Percentiles rank a stretch among this genome's conserved stretches.
Evolutionary conservation across 2,113 vertebrate species (phyloP).

Genomic region (Neolamprologus tretocephalus): DNA sequence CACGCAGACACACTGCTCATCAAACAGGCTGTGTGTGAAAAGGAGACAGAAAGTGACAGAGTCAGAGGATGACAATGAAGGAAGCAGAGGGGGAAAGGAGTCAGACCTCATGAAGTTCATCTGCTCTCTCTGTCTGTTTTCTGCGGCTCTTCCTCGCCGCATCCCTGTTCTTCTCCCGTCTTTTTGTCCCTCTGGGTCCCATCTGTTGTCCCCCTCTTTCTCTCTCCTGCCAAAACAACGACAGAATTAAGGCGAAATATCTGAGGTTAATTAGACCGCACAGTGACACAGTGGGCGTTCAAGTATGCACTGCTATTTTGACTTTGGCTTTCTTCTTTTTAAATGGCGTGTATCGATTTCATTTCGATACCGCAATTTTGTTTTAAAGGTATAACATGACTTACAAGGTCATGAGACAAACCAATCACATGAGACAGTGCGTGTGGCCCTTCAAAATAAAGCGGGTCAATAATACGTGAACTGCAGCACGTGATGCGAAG

Average conservation of each 20-base stretch:
- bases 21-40: not conserved
- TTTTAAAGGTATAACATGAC: not conserved
- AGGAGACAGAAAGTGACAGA: not conserved
- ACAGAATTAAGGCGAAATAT: not conserved
- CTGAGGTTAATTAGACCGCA: no score
- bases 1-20: not conserved
- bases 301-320: not conserved
- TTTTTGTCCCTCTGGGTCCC: slow-evolving; percentile 18
- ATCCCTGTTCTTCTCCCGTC: slow-evolving; percentile 70
- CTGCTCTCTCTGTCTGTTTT: slow-evolving; percentile 76
- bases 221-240: slow-evolving; percentile 7
- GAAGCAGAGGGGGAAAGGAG: not conserved
- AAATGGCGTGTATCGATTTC: not conserved
- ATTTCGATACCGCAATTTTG: not conserved
- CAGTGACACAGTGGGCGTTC: not conserved
- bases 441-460: not conserved
- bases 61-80: not conserved
- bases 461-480: not conserved
- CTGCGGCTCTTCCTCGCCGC: slow-evolving; percentile 76
- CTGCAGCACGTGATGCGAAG: not conserved
- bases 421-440: not conserved
- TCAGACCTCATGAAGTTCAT: slow-evolving; percentile 77
- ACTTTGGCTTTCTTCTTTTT: not conserved
- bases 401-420: not conserved
- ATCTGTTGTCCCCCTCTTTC: not conserved